Percentiles rank a stretch among this genome's conserved stretches.
These are phyloP conservation scores for Leptopilina myrica DNA, from an alignment of 2,888 invertebrate species.

Conservation along the genomic window DNA sequence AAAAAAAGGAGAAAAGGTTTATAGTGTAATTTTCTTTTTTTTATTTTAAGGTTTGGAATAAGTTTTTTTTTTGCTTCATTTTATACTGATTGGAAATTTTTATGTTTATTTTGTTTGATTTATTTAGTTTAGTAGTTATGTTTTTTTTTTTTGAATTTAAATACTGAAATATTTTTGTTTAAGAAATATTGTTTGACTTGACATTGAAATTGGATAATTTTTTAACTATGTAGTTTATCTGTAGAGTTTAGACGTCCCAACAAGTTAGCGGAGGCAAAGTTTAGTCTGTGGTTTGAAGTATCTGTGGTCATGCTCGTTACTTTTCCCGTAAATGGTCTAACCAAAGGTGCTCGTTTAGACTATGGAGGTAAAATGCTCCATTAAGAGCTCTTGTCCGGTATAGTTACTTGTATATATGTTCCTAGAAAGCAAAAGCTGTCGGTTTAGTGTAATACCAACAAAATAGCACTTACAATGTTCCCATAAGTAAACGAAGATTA, in stretches of 20 bases:
- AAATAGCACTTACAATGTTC: constrained; percentile 23
- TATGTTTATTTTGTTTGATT: no score
- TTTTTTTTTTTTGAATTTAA: no score
- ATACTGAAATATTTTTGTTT: no score
- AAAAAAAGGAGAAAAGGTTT: not conserved
- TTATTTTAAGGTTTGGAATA: no score
- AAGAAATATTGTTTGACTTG: no score
- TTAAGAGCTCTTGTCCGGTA: constrained; percentile 59
- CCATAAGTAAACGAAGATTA: constrained; percentile 1
- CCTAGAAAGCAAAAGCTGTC: constrained; percentile 57
- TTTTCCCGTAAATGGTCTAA: constrained; percentile 12
- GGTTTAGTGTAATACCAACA: constrained; percentile 59
- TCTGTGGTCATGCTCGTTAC: constrained; percentile 63
- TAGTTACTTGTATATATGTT: constrained; percentile 56
- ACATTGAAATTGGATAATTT: no score
- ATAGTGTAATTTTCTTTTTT: no score
- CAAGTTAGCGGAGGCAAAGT: constrained; percentile 7
- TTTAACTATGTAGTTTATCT: not conserved
- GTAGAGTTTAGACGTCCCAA: not conserved
- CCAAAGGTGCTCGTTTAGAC: constrained; percentile 61
- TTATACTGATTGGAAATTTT: no score
- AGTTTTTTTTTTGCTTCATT: no score
- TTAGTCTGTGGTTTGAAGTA: constrained; percentile 54
- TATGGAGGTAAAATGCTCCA: constrained; percentile 64
- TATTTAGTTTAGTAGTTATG: no score